Evolutionary conservation across 1,140 invertebrate genomes (phyloP), one percentile per base, ranked within the genome.

Genomic region (Papilio machaon): DNA sequence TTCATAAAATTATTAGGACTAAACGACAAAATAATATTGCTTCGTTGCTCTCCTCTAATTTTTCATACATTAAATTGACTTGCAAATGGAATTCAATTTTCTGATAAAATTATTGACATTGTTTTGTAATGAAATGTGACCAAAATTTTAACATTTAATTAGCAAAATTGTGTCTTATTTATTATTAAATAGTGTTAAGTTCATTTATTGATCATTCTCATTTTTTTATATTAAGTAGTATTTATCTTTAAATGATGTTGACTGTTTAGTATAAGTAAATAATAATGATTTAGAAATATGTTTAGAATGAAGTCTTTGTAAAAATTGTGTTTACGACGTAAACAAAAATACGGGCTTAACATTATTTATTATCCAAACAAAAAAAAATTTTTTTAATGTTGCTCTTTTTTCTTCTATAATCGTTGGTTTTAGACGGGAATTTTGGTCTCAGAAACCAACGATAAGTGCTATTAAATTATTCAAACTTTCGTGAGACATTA

Each of bases 261-360:
- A 70, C 64, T 70, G 64, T 70, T 64, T 64, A 64, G 9, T 2
- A 13, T 64, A 64, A 64, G 60, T 64, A 58, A n/a, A 58, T 17
- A 58, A 58, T 58, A 58, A 54, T 49, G 13, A 15, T 15, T 2
- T 52, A 52, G 13, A 15, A 52, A 15, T 58, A n/a, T 64, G 13
- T 5, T 30, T 30, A 70, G 30, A 23, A 38, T 35, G 35, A 70
- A 38, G 30, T 35, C 17, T 70, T 19, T 70, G 13, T 35, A 10
- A 43, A 43, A 43, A 43, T 43, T 43, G 38, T 43, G 38, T 43
- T 43, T 43, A 43, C 38, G 38, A 43, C 38, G 38, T 6, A 43
- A 7, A 4, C 0, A 4, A 43, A 4, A 43, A 43, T 43, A 7
- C 38, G 4, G 2, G 38, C 38, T 43, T 43, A 43, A 43, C 38